Base-by-base conservation (phyloP, 2,113 vertebrate genomes). In the Pheucticus melanocephalus region DNA sequence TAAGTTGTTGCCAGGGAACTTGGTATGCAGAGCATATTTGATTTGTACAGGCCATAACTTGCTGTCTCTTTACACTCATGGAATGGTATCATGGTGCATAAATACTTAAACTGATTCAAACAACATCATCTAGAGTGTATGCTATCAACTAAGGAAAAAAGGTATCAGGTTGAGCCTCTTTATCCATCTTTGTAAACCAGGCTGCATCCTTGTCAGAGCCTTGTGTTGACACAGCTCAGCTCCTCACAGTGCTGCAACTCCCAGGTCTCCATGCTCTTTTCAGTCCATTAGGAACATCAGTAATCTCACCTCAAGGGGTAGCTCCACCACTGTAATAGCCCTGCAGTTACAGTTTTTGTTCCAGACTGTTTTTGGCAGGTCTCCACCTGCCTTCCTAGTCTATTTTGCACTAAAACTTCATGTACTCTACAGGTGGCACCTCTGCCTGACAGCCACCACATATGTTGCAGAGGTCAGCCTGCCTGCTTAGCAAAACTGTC, bases 41-140 rank as follows among this genome's bases (percentile, higher is more conserved):
- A 13, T 69, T 64, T 4, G 1, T 28, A 30, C 20, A 64, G 73
- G 20, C 18, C 27, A 53, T 75, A 68, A 45, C 57, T 56, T 91
- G 65, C 56, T 51, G 5, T 51, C 47, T 51, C 68, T 53, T 77
- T 51, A 27, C 3, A 3, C 11, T 60, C 45, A 31, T 4, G 9
- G n/a, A 33, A 39, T 50, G 47, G 16, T 61, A 53, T 31, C 23
- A 22, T 2, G 5, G 20, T 65, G 48, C 23, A 65, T 64, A 40
- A 84, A 84, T 72, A 85, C 40, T 80, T 79, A 22, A 66, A 75
- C 19, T 59, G n/a, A 39, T 68, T 82, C 81, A 56, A 86, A 75
- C 27, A 47, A 24, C 18, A 59, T 75, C 44, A 47, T 61, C 33
- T 47, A 57, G 11, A 82, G 15, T 1, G 3, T 25, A 35, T n/a